Evolutionary conservation across 2,113 vertebrate species (phyloP).

Genomic region (Elanoides forficatus): DNA sequence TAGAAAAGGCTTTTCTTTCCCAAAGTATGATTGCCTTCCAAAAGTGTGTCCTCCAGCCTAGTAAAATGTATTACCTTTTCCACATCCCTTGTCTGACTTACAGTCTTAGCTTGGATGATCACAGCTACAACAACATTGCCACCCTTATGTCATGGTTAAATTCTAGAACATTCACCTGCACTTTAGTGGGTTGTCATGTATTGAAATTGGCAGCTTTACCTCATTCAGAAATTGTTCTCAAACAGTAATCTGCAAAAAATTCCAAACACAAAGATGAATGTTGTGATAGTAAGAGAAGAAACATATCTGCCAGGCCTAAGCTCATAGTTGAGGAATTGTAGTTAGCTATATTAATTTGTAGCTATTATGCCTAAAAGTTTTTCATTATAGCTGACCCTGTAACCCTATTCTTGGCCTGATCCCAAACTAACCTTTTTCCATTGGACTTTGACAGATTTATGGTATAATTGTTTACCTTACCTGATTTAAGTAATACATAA

Average conservation of each 20-base stretch:
- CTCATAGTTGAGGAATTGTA: not conserved
- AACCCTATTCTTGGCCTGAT: not conserved
- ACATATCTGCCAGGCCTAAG: not conserved
- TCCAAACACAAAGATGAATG: not conserved
- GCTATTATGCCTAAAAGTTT: not conserved
- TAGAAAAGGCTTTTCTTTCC: not conserved
- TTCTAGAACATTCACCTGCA: not conserved
- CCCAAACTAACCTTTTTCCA: not conserved
- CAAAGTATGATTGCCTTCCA: not conserved
- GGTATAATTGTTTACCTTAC: not conserved
- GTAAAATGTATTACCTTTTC: not conserved
- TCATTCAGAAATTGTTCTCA: not conserved
- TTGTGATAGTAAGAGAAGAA: not conserved
- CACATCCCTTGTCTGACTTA: not conserved
- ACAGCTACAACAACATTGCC: not conserved
- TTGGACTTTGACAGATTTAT: not conserved
- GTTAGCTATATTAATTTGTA: not conserved
- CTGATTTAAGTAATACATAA: not conserved
- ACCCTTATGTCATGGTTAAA: not conserved
- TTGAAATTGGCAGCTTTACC: not conserved
- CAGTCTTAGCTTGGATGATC: not conserved
- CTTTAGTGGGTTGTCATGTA: not conserved
- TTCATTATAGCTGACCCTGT: not conserved
- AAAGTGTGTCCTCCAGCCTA: not conserved
- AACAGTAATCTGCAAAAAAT: not conserved